Conservation (phyloP, 2,797 vertebrate species). For the Platyrinchus mystaceus region DNA sequence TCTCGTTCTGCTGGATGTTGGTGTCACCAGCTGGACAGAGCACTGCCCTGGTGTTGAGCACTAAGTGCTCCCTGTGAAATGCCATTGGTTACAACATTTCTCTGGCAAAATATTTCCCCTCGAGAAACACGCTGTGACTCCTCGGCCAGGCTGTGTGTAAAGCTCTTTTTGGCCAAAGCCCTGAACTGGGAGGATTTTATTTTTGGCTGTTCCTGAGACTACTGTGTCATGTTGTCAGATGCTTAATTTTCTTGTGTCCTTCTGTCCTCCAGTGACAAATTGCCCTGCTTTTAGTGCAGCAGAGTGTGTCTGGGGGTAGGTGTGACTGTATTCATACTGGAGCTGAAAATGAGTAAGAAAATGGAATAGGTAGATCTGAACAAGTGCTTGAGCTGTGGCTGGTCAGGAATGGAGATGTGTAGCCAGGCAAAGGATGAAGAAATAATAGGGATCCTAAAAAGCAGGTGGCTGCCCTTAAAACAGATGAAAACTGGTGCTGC, state of each 20-base stretch:
- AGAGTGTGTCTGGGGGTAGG: neutral
- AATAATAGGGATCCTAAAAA: neutral
- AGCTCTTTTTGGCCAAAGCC: neutral
- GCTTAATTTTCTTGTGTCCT: neutral
- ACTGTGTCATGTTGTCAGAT: neutral
- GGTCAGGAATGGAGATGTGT: neutral
- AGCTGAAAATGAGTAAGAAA: neutral
- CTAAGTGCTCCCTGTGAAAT: neutral
- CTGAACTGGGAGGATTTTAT: neutral
- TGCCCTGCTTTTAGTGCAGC: neutral
- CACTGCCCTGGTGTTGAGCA: neutral
- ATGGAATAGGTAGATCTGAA: neutral
- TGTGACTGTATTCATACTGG: neutral
- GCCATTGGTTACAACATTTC: neutral
- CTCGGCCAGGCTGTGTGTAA: accelerated
- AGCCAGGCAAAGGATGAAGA: neutral
- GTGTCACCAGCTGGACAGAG: neutral
- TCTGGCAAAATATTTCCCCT: neutral
- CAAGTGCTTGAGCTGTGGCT: neutral
- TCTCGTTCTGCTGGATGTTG: neutral
- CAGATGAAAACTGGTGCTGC: neutral
- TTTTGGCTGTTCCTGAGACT: neutral
- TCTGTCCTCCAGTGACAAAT: neutral
- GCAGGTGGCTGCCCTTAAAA: neutral
- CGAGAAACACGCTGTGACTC: neutral